Base-by-base conservation (phyloP, 1,140 invertebrate genomes). In the Cherax destructor region DNA sequence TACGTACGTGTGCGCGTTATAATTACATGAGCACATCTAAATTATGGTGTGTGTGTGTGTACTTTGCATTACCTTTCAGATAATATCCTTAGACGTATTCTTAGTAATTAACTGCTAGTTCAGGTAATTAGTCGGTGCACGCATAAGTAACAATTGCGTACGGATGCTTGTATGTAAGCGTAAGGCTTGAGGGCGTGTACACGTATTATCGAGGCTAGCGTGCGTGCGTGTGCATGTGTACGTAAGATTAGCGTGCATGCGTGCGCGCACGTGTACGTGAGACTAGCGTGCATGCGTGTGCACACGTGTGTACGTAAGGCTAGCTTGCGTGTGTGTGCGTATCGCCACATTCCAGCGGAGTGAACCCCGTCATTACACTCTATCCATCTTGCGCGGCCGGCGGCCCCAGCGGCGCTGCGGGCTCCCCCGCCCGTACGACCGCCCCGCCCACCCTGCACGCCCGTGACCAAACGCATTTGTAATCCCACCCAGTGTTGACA, bases 301-400 rank as follows among this genome's bases (percentile, higher is more conserved):
- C 69, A 59, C 85, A 69, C 69, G 86, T 80, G 83, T 91, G 83
- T 91, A 69, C 59, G 83, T 86, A 56, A 69, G 49, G 56, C n/a
- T 79, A 85, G 61, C 59, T 83, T 86, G 83, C 76, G 83, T 72
- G 83, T 88, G 56, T 91, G 89, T 86, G 83, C 76, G 83, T 91
- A 85, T 59, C 83, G 76, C 72, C 81, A 91, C 89, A 91, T 91
- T 91, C 89, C 89, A 91, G 56, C 59, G n/a, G 74, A 78, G 83
- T 85, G 89, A 79, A 86, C 89, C 89, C 89, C 76, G 69, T 91
- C 89, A 91, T 91, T 91, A 91, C 76, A 77, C 89, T 91, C 89
- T 86, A 91, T 91, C 89, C 89, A 91, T 91, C 89, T 91, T 91
- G 89, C 74, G 74, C 61, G 56, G 83, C 89, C 89, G 24, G 7